phyloP scores from a whole-genome alignment of 2,113 vertebrate genomes.

The Rynchops niger region DNA sequence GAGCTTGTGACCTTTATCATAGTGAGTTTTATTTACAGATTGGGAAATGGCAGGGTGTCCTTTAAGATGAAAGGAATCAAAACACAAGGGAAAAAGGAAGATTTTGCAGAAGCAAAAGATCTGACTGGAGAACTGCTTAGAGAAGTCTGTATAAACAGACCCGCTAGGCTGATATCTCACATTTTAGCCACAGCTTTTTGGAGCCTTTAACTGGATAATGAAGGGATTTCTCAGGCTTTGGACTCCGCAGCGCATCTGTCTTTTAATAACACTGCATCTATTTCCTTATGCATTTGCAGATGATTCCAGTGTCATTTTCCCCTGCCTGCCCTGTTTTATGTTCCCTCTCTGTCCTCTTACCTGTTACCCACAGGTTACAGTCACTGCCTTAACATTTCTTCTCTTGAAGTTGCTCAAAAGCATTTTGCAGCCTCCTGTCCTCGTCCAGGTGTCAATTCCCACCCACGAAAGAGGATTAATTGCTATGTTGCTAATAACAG shows the following conservation, averaged over 20 bases:
- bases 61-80: constrained; percentile 63
- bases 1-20: constrained; percentile 34
- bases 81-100: constrained; percentile 14
- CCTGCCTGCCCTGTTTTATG: neutral
- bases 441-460: neutral
- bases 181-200: constrained; percentile 13
- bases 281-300: neutral
- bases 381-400: neutral
- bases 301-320: neutral
- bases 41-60: constrained; percentile 56
- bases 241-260: neutral
- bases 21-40: constrained; percentile 53
- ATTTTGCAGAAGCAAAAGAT: constrained; percentile 29
- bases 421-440: neutral
- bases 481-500: neutral
- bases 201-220: neutral
- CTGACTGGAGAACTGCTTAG: constrained; percentile 28
- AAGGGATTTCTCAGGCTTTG: constrained; percentile 8
- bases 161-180: neutral
- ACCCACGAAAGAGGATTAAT: neutral
- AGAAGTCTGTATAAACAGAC: constrained; percentile 41
- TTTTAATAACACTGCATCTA: neutral
- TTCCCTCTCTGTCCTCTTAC: neutral
- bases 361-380: neutral
- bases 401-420: neutral